Percentiles rank a stretch among this genome's conserved stretches.
phyloP scores from a whole-genome alignment of 1,140 invertebrate species.

The Procambarus virginalis region DNA sequence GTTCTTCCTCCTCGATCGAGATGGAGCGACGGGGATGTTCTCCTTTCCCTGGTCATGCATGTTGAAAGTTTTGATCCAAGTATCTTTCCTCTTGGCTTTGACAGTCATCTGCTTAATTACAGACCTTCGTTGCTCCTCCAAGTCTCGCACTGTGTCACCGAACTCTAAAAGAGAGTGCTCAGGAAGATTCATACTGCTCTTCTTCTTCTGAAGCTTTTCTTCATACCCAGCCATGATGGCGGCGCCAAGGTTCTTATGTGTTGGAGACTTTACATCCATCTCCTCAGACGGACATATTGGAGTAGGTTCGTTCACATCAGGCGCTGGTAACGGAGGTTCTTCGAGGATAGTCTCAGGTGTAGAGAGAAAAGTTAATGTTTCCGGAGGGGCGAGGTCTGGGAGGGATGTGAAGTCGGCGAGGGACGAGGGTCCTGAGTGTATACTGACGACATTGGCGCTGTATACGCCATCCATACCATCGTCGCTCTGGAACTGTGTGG shows the following conservation, averaged over 20 bases:
- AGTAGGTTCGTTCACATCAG: not conserved
- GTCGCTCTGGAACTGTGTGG: constrained; percentile 42
- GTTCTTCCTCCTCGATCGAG: constrained; percentile 38
- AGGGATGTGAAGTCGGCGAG: constrained; percentile 24
- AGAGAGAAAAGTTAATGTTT: not conserved
- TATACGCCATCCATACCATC: constrained; percentile 65
- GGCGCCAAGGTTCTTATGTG: constrained; percentile 69
- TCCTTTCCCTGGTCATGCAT: constrained; percentile 51
- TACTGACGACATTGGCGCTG: constrained; percentile 50
- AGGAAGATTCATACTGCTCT: constrained; percentile 69
- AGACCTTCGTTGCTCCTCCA: constrained; percentile 69
- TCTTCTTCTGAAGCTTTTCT: constrained; percentile 67
- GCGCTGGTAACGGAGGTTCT: not conserved
- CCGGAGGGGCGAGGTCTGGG: not conserved
- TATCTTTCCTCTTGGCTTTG: constrained; percentile 71
- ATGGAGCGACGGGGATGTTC: constrained; percentile 52
- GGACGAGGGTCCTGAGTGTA: constrained; percentile 64
- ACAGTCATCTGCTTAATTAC: constrained; percentile 71
- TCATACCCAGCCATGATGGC: constrained; percentile 71
- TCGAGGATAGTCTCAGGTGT: constrained; percentile 46
- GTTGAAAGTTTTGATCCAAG: constrained; percentile 70
- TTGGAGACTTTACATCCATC: not conserved
- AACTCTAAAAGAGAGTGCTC: constrained; percentile 71
- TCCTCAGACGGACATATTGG: not conserved
- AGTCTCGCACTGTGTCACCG: constrained; percentile 70